phyloP scores from a whole-genome alignment of 2,888 invertebrate genomes.

The Hermaeophaga mercurialis region DNA sequence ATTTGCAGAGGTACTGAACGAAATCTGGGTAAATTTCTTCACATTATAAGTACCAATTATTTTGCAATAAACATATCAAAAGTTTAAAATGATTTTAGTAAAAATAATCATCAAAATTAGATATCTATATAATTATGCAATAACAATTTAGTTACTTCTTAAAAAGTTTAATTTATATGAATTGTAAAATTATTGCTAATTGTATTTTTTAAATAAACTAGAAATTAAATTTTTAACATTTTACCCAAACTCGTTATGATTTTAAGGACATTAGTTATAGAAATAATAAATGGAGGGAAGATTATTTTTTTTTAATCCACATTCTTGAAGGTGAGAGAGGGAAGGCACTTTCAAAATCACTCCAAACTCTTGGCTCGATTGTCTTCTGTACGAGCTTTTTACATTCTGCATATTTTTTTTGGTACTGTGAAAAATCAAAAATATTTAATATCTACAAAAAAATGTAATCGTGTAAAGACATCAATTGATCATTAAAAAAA shows the following conservation, averaged over 20 bases:
- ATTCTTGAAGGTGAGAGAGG: constrained; percentile 24
- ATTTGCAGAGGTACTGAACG: too few species aligned
- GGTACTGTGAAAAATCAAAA: constrained; percentile 47
- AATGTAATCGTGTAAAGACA: constrained; percentile 4
- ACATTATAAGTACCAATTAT: too few species aligned
- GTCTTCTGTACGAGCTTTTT: constrained; percentile 41
- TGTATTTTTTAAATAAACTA: too few species aligned
- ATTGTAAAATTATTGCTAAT: too few species aligned
- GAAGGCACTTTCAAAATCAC: constrained; percentile 33
- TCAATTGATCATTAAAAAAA: background rate
- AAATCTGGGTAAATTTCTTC: too few species aligned
- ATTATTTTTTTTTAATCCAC: constrained; percentile 22
- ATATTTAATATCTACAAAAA: constrained; percentile 24
- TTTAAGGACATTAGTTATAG: constrained; percentile 4
- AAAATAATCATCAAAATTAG: too few species aligned
- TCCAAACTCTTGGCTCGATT: constrained; percentile 41
- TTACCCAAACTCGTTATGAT: background rate
- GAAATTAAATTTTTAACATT: too few species aligned
- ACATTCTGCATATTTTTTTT: constrained; percentile 45
- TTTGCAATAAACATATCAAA: too few species aligned
- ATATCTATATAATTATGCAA: too few species aligned
- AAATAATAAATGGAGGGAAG: constrained; percentile 5
- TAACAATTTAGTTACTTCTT: too few species aligned
- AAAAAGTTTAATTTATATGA: too few species aligned
- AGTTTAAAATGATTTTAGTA: too few species aligned